phyloP scores from a whole-genome alignment of 2,888 invertebrate species.

The Lacanobia oleracea region DNA sequence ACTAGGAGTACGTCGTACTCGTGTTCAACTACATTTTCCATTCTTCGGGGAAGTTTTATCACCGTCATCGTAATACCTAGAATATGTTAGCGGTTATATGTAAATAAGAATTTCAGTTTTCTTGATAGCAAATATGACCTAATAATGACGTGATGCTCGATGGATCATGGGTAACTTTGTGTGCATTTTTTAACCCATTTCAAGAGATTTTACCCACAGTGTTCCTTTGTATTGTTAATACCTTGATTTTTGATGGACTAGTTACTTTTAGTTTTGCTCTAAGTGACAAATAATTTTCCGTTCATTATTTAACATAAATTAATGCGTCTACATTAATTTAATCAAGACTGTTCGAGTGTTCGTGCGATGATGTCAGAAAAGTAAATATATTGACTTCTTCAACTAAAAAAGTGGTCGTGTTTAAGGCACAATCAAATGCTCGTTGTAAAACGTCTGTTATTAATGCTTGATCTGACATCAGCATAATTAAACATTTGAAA shows the following conservation, averaged over 20 bases:
- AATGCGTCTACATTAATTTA: slow-evolving; percentile 13
- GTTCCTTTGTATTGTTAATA: not conserved
- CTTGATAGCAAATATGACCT: slow-evolving; percentile 1
- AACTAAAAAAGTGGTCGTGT: slow-evolving; percentile 14
- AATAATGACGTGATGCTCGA: slow-evolving; percentile 26
- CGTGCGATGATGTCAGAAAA: slow-evolving; percentile 35
- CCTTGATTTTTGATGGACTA: not conserved
- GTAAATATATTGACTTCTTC: slow-evolving; percentile 17
- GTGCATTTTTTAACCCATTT: not conserved
- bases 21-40: slow-evolving; percentile 10
- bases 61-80: slow-evolving; percentile 18
- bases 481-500: slow-evolving; percentile 22
- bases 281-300: not conserved
- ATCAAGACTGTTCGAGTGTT: slow-evolving; percentile 18
- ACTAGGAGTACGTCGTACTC: not conserved
- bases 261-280: not conserved
- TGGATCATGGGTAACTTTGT: slow-evolving; percentile 4
- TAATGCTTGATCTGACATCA: slow-evolving; percentile 35
- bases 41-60: not conserved
- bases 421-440: slow-evolving; percentile 21
- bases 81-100: slow-evolving; percentile 12
- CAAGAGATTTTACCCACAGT: not conserved
- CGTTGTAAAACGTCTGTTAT: slow-evolving; percentile 29
- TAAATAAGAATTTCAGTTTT: slow-evolving; percentile 4
- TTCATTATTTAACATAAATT: slow-evolving; percentile 8